These are phyloP conservation scores for Crenichthys baileyi DNA, from an alignment of 2,797 vertebrate genomes.

Conservation along the genomic window DNA sequence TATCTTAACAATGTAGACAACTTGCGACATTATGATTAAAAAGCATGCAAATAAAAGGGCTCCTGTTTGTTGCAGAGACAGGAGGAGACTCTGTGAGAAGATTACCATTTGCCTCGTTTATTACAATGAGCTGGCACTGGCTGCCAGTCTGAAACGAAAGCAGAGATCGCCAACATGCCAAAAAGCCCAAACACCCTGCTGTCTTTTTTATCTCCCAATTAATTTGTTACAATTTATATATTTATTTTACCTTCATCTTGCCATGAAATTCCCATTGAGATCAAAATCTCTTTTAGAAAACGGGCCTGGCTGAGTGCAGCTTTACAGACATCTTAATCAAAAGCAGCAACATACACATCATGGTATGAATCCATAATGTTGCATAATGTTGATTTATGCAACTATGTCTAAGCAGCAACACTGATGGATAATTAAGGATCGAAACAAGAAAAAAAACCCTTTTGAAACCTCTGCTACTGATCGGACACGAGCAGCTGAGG, in stretches of 20 bases:
- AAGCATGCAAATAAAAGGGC: slow-evolving; percentile 10
- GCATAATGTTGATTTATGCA: slow-evolving; percentile 13
- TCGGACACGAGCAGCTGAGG: slow-evolving; percentile 11
- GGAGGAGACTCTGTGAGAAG: slow-evolving; percentile 8
- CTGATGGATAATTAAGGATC: background rate
- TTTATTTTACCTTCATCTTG: slow-evolving; percentile 13
- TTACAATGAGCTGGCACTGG: slow-evolving; percentile 21
- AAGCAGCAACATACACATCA: background rate
- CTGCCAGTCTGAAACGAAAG: slow-evolving; percentile 36
- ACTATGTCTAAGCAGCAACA: slow-evolving; percentile 14
- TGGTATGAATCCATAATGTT: slow-evolving; percentile 1
- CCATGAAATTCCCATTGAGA: slow-evolving; percentile 14
- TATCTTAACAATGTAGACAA: background rate
- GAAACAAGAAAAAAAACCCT: background rate
- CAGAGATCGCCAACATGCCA: slow-evolving; percentile 38
- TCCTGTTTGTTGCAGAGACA: slow-evolving; percentile 9
- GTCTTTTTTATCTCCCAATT: slow-evolving; percentile 18
- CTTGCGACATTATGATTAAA: slow-evolving; percentile 10
- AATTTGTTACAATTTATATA: slow-evolving; percentile 19
- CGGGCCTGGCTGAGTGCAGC: background rate
- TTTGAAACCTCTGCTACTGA: slow-evolving; percentile 3
- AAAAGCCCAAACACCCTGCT: slow-evolving; percentile 24
- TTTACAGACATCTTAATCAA: background rate
- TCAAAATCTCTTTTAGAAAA: slow-evolving; percentile 9
- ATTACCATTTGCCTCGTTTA: slow-evolving; percentile 9